A percentile compares a stretch with the other conserved stretches of the same genome.
Conservation (phyloP, 2,888 invertebrate genomes). For the Philhelius pedissequus region DNA sequence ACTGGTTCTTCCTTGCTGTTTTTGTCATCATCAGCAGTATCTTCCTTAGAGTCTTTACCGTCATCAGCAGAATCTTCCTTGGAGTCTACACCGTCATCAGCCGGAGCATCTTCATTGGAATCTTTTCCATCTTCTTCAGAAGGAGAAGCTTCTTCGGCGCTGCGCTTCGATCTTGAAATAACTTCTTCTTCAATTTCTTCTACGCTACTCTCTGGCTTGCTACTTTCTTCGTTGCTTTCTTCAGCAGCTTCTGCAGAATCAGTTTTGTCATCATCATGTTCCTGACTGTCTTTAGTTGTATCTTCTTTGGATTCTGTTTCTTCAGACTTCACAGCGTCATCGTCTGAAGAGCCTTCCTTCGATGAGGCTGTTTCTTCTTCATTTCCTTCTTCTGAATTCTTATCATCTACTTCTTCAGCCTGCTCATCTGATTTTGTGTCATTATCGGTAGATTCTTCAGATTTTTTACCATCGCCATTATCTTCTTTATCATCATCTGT, state of each 20-base stretch:
- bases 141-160: conserved; percentile 75
- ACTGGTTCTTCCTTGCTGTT: conserved; percentile 72
- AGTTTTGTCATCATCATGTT: conserved; percentile 69
- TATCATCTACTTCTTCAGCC: conserved; percentile 70
- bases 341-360: conserved; percentile 75
- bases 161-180: conserved; percentile 70
- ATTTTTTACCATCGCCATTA: conserved; percentile 39
- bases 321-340: conserved; percentile 67
- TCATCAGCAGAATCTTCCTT: conserved; percentile 75
- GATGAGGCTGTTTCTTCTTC: conserved; percentile 77
- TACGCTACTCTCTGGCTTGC: conserved; percentile 75
- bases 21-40: conserved; percentile 73
- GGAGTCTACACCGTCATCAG: conserved; percentile 71
- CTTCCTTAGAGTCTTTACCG: conserved; percentile 71
- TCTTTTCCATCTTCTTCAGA: conserved; percentile 74
- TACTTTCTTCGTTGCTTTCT: conserved; percentile 70
- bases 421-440: conserved; percentile 74
- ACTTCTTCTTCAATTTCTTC: conserved; percentile 67
- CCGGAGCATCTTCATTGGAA: conserved; percentile 72
- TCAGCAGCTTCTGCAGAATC: conserved; percentile 71
- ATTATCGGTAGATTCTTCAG: conserved; percentile 73
- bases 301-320: conserved; percentile 71
- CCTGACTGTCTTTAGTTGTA: conserved; percentile 79
- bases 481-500: conserved; percentile 76
- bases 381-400: conserved; percentile 72